Evolutionary conservation across 2,113 vertebrate species (phyloP).

Genomic region (Protomyctophum bolini): DNA sequence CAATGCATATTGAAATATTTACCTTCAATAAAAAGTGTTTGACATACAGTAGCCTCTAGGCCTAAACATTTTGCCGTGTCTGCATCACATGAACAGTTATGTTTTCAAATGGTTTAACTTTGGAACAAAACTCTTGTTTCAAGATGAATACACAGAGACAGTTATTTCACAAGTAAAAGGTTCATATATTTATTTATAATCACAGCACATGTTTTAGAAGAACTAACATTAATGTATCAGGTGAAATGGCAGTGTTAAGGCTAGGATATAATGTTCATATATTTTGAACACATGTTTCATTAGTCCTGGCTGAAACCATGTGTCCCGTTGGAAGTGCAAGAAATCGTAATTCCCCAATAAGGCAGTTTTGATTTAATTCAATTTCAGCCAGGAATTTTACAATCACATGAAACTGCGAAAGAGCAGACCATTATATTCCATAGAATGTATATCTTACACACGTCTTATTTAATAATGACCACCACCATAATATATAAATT

Average conservation of each 20-base stretch:
- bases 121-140: neutral
- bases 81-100: too few relatives aligned
- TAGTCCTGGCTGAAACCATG: neutral
- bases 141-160: neutral
- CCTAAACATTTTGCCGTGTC: too few relatives aligned
- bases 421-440: neutral
- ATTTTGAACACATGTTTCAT: neutral
- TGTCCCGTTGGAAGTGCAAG: neutral
- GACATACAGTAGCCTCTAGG: too few relatives aligned
- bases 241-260: conserved; percentile 67
- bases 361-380: neutral
- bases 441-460: neutral
- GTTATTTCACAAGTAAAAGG: neutral
- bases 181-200: conserved; percentile 6
- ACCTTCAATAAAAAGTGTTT: too few relatives aligned
- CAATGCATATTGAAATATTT: too few relatives aligned
- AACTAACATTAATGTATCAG: conserved; percentile 59
- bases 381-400: neutral
- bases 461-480: neutral
- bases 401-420: neutral
- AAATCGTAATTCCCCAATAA: neutral
- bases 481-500: neutral
- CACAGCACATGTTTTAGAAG: conserved; percentile 1
- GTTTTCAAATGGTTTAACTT: neutral
- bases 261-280: neutral